Evolutionary conservation across 2,888 invertebrate species (phyloP).

Genomic region (Zygogramma bicolorata): DNA sequence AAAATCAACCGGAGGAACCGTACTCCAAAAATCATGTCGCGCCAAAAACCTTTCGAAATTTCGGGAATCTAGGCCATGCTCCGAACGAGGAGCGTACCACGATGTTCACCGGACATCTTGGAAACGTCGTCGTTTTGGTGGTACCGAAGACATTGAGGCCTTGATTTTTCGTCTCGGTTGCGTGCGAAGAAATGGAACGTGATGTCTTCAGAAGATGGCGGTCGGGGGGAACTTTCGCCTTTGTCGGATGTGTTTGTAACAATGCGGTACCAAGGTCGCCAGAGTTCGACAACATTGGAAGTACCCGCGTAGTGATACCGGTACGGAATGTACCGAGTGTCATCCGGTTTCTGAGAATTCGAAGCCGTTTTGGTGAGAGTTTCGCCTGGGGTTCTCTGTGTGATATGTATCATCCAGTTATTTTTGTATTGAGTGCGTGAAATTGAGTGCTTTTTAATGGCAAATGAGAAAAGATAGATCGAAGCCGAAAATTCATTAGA

Average conservation of each 20-base stretch:
- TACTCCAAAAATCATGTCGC: constrained; percentile 19
- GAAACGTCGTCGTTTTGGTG: background rate
- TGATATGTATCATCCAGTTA: too few species aligned
- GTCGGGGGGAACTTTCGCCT: constrained; percentile 20
- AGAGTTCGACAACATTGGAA: constrained; percentile 12
- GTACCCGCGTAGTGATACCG: background rate
- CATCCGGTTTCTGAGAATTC: too few species aligned
- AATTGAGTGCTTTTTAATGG: too few species aligned
- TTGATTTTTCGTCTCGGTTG: background rate
- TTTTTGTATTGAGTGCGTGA: too few species aligned
- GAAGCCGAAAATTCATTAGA: too few species aligned
- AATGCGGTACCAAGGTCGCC: constrained; percentile 19
- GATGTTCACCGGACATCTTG: constrained; percentile 7
- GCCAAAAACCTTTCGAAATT: constrained; percentile 6
- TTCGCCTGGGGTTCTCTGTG: too few species aligned
- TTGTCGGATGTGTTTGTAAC: constrained; percentile 16
- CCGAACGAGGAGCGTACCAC: background rate
- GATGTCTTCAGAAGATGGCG: constrained; percentile 7
- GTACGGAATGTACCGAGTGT: background rate
- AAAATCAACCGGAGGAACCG: background rate
- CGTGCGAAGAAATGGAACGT: constrained; percentile 8
- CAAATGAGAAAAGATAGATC: too few species aligned
- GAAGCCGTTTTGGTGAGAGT: too few species aligned
- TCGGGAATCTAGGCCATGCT: constrained; percentile 15
- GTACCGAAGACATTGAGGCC: constrained; percentile 2